Percentiles rank a stretch among this genome's conserved stretches.
Evolutionary conservation across 2,113 vertebrate genomes (phyloP).

Genomic region (Todiramphus chloris): DNA sequence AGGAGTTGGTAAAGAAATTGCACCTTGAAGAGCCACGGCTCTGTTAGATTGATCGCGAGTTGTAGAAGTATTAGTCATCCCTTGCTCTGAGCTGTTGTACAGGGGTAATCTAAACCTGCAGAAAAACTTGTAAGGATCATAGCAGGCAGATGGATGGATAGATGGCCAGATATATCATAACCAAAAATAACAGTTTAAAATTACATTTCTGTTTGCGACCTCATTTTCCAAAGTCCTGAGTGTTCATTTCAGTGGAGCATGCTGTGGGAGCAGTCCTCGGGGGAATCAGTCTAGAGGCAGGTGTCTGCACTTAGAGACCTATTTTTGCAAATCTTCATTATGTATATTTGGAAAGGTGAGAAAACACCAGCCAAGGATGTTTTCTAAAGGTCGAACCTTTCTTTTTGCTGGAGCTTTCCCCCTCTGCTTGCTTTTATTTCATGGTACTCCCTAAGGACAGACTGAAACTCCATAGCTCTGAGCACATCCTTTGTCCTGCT

Average conservation of each 20-base stretch:
- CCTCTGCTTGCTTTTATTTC: conserved; percentile 37
- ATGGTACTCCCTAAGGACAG: neutral
- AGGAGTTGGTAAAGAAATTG: neutral
- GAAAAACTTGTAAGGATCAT: neutral
- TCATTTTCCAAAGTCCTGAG: neutral
- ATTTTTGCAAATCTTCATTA: conserved; percentile 30
- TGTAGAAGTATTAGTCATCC: neutral
- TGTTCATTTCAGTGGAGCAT: neutral
- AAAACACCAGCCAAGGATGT: neutral
- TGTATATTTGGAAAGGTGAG: conserved; percentile 33
- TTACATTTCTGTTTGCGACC: neutral
- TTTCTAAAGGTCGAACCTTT: conserved; percentile 39
- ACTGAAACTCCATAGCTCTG: neutral
- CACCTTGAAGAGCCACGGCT: neutral
- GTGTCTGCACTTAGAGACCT: neutral
- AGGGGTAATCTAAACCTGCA: neutral
- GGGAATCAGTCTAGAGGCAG: neutral
- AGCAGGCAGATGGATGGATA: neutral
- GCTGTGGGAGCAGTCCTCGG: neutral
- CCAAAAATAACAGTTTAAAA: conserved; percentile 3
- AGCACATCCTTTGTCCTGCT: conserved; percentile 40
- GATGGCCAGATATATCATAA: neutral
- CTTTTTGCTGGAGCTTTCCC: conserved; percentile 22
- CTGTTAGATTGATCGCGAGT: neutral
- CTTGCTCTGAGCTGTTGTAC: neutral